Conservation (phyloP, 2,888 invertebrate genomes). For the Troides helena region DNA sequence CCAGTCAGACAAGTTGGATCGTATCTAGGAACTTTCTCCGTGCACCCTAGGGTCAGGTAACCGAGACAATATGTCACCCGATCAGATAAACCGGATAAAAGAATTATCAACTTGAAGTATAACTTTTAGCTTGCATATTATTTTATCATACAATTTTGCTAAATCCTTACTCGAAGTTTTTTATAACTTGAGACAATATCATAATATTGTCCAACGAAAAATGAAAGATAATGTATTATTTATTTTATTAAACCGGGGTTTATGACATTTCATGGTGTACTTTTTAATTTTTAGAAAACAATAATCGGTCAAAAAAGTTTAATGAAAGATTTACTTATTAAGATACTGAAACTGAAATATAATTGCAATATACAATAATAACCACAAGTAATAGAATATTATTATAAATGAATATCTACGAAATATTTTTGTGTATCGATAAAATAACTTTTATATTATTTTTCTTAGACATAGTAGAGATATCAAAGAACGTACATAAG, state of each 20-base stretch:
- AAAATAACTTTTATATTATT: background rate
- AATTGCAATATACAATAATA: background rate
- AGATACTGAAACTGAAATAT: background rate
- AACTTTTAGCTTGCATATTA: too few relatives aligned
- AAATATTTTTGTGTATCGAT: background rate
- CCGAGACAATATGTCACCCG: constrained; percentile 27
- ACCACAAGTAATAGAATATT: background rate
- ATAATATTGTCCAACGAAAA: too few relatives aligned
- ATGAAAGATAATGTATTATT: too few relatives aligned
- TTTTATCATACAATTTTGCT: too few relatives aligned
- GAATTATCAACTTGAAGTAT: background rate
- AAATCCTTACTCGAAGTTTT: too few relatives aligned
- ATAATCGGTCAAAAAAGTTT: too few relatives aligned
- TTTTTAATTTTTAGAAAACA: too few relatives aligned
- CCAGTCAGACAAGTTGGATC: constrained; percentile 61
- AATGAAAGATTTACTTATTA: too few relatives aligned
- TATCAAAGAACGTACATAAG: background rate
- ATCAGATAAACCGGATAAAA: constrained; percentile 12
- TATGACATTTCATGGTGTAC: too few relatives aligned
- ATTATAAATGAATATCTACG: background rate
- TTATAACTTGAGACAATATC: too few relatives aligned
- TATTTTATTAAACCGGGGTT: too few relatives aligned
- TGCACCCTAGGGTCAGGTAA: constrained; percentile 34
- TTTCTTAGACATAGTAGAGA: background rate
- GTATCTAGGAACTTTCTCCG: constrained; percentile 53